Base-by-base conservation (phyloP, 2,888 invertebrate genomes). In the Spatulosminthurus flaviceps region DNA sequence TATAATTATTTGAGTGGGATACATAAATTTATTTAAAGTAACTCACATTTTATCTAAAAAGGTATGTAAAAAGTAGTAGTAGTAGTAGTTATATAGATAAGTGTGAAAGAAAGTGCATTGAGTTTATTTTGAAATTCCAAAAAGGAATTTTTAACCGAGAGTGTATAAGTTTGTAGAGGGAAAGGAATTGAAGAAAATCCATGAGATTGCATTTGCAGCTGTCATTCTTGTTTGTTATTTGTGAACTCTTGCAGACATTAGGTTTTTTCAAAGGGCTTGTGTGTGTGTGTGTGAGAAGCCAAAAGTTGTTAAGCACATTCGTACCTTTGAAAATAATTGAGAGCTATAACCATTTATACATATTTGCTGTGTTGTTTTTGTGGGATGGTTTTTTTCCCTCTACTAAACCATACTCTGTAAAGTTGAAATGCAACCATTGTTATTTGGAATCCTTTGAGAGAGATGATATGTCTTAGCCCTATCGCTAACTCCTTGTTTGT, bases 331-430 rank as follows among this genome's bases (percentile, higher is more conserved):
- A 51, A n/a, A 51, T 51, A 51, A 51, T 51, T 51, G 51, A 51
- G 51, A 51, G 51, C 51, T 51, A 51, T 51, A 51, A 51, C 51
- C 51, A 51, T 51, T 51, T 51, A 51, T 51, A 51, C n/a, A 13
- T n/a, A 51, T 13, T 41, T 9, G 7, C 19, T 19, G 51, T 51
- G 51, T 51, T 51, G 34, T 51, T 19, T 13, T 51, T 51, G 51
- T 51, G n/a, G 51, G 51, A 51, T 51, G 51, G 51, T 11, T 51
- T 51, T 51, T 51, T 13, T 51, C 51, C 51, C 16, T n/a, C n/a
- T n/a, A n/a, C n/a, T n/a, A n/a, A n/a, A n/a, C n/a, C n/a, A n/a
- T n/a, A n/a, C n/a, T n/a, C 16, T 11, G 19, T 51, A n/a, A 51
- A n/a, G 9, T 51, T 51, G 51, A 51, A 51, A 51, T 51, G 51